phyloP scores from a whole-genome alignment of 2,888 invertebrate species.

The Marronus borbonicus region DNA sequence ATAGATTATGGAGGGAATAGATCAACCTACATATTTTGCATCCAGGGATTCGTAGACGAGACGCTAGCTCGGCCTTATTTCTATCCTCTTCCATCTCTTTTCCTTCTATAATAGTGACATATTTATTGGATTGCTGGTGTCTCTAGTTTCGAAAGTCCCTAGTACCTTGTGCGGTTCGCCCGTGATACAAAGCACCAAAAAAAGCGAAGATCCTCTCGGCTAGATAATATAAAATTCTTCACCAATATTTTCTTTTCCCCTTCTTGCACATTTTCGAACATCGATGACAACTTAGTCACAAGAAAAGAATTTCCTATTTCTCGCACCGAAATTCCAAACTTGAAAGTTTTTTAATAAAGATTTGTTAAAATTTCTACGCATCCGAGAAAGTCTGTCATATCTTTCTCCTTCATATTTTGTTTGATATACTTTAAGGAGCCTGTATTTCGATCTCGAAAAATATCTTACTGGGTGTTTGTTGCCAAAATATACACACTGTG shows the following conservation, averaged over 20 bases:
- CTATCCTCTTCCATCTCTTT: neutral
- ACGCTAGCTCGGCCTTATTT: neutral
- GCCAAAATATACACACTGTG: no score
- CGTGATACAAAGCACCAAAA: neutral
- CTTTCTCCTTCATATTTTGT: no score
- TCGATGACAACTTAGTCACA: conserved; percentile 29
- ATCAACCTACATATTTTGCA: conserved; percentile 13
- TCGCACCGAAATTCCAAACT: conserved; percentile 5
- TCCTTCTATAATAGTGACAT: conserved; percentile 15
- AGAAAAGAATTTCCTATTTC: conserved; percentile 1
- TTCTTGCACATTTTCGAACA: conserved; percentile 18
- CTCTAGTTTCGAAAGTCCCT: neutral
- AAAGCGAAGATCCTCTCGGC: neutral
- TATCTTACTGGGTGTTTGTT: no score
- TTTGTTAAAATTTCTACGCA: neutral
- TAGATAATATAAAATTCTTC: conserved; percentile 10
- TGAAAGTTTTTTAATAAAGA: conserved; percentile 18
- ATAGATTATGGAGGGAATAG: conserved; percentile 17
- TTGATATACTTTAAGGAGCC: no score
- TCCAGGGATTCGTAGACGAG: neutral
- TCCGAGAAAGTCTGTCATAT: no score
- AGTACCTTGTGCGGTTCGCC: neutral
- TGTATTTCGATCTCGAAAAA: no score
- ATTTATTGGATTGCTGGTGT: conserved; percentile 13
- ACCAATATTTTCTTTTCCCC: neutral